Conservation (phyloP, 2,113 vertebrate species). For the Psephotus haematonotus region DNA sequence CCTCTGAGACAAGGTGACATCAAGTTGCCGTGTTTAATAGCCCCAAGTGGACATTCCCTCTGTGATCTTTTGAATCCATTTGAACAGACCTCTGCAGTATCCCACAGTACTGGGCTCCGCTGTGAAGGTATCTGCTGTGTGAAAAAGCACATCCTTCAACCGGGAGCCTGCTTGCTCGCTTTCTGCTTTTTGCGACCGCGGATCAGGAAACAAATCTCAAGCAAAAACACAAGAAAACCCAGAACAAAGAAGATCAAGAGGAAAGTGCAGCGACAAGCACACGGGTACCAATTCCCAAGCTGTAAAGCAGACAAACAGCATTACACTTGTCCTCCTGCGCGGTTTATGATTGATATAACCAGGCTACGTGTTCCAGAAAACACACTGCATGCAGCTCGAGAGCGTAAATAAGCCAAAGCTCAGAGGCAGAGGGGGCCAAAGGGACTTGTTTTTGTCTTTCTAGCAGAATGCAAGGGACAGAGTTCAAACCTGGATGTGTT, state of each 20-base stretch:
- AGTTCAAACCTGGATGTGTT: constrained; percentile 64
- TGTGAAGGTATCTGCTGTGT: not conserved
- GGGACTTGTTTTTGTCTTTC: not conserved
- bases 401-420: not conserved
- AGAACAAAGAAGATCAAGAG: not conserved
- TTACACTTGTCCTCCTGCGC: not conserved
- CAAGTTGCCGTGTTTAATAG: not conserved
- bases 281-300: not conserved
- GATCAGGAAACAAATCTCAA: not conserved
- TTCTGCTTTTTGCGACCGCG: not conserved
- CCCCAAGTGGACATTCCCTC: rapidly evolving
- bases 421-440: not conserved
- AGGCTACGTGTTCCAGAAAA: not conserved
- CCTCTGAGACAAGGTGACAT: not conserved
- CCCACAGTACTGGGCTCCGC: rapidly evolving
- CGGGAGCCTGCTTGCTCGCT: not conserved
- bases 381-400: not conserved
- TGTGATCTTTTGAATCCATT: not conserved
- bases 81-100: not conserved
- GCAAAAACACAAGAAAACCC: not conserved
- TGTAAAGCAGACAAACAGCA: not conserved
- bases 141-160: not conserved
- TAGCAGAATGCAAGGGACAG: constrained; percentile 30
- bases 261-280: not conserved
- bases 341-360: not conserved